Base-by-base conservation (phyloP, 53 echinoderm and acorn worm species). In the Luidia sarsii region DNA sequence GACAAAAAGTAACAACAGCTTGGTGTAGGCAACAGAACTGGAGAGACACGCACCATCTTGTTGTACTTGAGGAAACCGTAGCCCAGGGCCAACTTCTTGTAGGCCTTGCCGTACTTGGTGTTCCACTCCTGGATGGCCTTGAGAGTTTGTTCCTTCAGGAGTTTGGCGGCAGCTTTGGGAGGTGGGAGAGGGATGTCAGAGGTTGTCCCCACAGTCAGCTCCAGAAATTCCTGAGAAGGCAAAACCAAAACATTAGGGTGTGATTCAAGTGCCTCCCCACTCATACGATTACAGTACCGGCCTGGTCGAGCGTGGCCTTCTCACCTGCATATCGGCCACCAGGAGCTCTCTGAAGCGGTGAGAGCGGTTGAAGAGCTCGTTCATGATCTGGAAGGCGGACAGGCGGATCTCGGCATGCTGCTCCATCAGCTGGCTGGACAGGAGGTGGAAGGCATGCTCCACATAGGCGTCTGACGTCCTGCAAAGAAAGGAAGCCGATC, bases 41-140 rank as follows among this genome's bases (percentile, higher is more conserved):
- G n/a, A n/a, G 5, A 36, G 16, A 18, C 43, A 72, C 37, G 3
- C 81, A 94, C 97, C 93, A 84, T 91, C 83, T 94, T 97, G 35
- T 84, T 86, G 71, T 91, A 83, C 63, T 94, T 91, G 30, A 97
- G 77, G 57, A 83, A 97, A 66, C 91, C 94, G 68, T 94, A 97
- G 9, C 97, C 97, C 55, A 97, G 87, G n/a, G 87, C 89, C 11
- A 97, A 82, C 48, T 97, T 97, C 81, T 94, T 97, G 85, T 97
- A 97, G 2, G 93, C 91, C 79, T 94, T 86, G 31, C 97, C 94
- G 84, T 86, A 97, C 45, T 94, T 93, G 62, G 65, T 80, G 59
- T 91, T 82, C 97, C 97, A 97, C 36, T 85, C 84, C 33, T 91
- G 93, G 16, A 97, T 89, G 20, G 97, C 94, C 30, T 75, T 65